Conservation (phyloP, 2,113 vertebrate genomes). For the Rhipidura dahli region DNA sequence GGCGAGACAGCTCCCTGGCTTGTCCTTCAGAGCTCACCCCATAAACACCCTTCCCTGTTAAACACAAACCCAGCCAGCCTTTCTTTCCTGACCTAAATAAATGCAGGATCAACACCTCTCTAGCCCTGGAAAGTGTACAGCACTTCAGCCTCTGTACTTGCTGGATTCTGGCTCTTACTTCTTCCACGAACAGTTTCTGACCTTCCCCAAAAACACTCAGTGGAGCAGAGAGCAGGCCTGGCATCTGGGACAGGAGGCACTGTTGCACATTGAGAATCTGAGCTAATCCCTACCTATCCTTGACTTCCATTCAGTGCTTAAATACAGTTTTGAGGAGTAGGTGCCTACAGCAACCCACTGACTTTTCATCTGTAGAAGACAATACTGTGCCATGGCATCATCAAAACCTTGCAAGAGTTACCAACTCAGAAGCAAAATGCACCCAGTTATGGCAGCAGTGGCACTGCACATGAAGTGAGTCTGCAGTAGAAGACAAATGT, state of each 20-base stretch:
- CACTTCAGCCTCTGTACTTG: neutral
- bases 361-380: neutral
- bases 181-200: neutral
- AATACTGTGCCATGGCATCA: neutral
- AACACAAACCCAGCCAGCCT: neutral
- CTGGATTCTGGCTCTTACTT: neutral
- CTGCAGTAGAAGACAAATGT: neutral
- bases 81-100: neutral
- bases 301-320: neutral
- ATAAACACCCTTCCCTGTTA: neutral
- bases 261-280: neutral
- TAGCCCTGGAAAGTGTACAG: neutral
- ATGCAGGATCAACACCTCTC: neutral
- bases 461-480: neutral
- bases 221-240: neutral
- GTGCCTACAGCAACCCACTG: neutral
- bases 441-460: neutral
- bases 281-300: neutral
- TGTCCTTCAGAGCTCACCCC: neutral
- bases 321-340: neutral
- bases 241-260: rapidly evolving
- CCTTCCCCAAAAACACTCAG: neutral
- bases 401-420: neutral
- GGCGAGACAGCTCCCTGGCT: neutral
- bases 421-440: neutral